Conservation (phyloP, 2,888 invertebrate species). For the Drosophila tanythrix region DNA sequence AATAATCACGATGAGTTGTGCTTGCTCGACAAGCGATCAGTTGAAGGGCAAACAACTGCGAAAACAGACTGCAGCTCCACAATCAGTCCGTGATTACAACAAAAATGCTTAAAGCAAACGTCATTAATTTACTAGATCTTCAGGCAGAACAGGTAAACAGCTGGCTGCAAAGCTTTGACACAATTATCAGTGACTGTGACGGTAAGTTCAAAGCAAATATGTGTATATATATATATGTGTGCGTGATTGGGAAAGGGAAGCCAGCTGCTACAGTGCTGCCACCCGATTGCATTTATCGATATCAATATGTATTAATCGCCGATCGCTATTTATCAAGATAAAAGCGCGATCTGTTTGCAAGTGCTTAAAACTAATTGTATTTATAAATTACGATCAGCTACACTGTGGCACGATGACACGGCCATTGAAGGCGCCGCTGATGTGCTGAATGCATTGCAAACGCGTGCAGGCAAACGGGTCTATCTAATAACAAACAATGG, state of each 20-base stretch:
- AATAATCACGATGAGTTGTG: constrained; percentile 31
- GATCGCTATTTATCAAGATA: not conserved
- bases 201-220: constrained; percentile 86
- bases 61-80: constrained; percentile 24
- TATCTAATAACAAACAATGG: constrained; percentile 96
- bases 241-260: not conserved
- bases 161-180: constrained; percentile 91
- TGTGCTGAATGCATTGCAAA: constrained; percentile 88
- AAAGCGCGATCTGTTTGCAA: not conserved
- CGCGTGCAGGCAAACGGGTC: constrained; percentile 91
- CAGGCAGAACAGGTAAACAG: constrained; percentile 86
- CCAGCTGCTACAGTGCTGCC: constrained; percentile 18
- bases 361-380: not conserved
- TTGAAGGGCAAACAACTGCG: constrained; percentile 10
- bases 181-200: constrained; percentile 94
- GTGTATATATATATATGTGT: not conserved
- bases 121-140: constrained; percentile 86
- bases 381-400: constrained; percentile 86
- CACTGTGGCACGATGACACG: constrained; percentile 91
- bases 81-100: constrained; percentile 23
- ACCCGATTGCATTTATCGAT: constrained; percentile 19
- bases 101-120: constrained; percentile 80
- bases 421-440: constrained; percentile 89
- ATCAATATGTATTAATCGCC: constrained; percentile 1
- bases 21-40: constrained; percentile 34